Evolutionary conservation across 2,797 vertebrate species (phyloP).

Genomic region (Stomatorhinus walkeri): DNA sequence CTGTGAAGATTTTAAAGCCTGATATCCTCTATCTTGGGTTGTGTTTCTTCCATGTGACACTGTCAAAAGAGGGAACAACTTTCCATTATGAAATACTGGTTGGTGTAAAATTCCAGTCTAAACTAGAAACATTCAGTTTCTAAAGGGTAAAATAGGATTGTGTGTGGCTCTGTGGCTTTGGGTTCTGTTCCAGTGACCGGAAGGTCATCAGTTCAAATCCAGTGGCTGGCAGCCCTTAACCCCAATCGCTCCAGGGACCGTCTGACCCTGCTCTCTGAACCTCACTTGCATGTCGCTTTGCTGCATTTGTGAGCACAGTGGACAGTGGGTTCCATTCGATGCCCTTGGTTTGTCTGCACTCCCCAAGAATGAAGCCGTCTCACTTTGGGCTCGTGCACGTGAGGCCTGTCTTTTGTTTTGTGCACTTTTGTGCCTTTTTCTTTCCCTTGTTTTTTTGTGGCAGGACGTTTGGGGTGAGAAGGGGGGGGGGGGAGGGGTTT

Average conservation of each 20-base stretch:
- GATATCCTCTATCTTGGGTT: neutral
- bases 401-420: conserved; percentile 76
- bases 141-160: neutral
- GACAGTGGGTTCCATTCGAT: conserved; percentile 31
- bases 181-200: neutral
- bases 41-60: neutral
- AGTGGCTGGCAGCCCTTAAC: neutral
- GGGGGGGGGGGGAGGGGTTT: conserved; percentile 16
- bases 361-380: conserved; percentile 72
- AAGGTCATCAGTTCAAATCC: neutral
- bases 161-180: neutral
- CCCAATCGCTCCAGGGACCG: neutral
- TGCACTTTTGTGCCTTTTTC: conserved; percentile 49
- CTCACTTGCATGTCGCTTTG: neutral
- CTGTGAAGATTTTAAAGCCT: neutral
- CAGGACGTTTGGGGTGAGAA: conserved; percentile 22
- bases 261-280: neutral
- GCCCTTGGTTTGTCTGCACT: conserved; percentile 47
- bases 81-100: neutral
- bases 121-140: neutral
- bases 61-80: neutral
- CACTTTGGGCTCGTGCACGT: conserved; percentile 69
- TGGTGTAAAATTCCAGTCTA: neutral
- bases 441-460: conserved; percentile 31
- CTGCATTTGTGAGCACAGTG: neutral